Base-by-base conservation (phyloP, 2,888 invertebrate species). In the Drosophila basisetae region DNA sequence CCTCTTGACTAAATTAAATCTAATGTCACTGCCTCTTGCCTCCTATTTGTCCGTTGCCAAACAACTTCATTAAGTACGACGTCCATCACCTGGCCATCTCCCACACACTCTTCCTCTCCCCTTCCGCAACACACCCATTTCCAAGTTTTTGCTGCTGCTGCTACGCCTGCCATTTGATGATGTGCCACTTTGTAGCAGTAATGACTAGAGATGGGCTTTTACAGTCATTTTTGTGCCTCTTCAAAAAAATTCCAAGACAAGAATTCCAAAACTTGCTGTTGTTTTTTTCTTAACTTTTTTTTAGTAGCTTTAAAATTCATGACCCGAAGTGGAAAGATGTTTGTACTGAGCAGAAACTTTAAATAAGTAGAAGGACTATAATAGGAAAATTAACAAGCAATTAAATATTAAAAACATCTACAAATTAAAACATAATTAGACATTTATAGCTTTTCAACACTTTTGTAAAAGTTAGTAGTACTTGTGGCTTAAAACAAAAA, bases 1-100 rank as follows among this genome's bases (percentile, higher is more conserved):
- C 73, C 75, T 89, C 68, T 89, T 76, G 71, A 76, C 76, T 74
- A 76, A 84, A 84, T 89, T 78, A 76, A 83, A 86, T 81, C 61
- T 69, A 89, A 81, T 82, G 78, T 55, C 59, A 55, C 55, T 55
- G 64, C 78, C 56, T 64, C 79, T 72, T 59, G 35, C 64, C 69
- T 71, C 72, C 7, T 9, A 58, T 66, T 79, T 61, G 69, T 72
- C 55, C 62, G 63, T 62, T 43, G 81, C 61, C 64, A 73, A 65
- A 78, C 72, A 86, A 83, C 89, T 89, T 89, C 76, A 84, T 89
- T 84, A 89, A 78, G 69, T 58, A 64, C 59, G 39, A 28, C 60
- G 53, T 65, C 56, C 61, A 64, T 43, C 58, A 67, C 30, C 66
- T 66, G 54, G 33, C 30, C 39, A 25, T 9, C 28, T 22, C 9